A percentile compares a stretch with the other conserved stretches of the same genome.
Conservation (phyloP, 2,797 vertebrate genomes). For the Petrocephalus sullivani region DNA sequence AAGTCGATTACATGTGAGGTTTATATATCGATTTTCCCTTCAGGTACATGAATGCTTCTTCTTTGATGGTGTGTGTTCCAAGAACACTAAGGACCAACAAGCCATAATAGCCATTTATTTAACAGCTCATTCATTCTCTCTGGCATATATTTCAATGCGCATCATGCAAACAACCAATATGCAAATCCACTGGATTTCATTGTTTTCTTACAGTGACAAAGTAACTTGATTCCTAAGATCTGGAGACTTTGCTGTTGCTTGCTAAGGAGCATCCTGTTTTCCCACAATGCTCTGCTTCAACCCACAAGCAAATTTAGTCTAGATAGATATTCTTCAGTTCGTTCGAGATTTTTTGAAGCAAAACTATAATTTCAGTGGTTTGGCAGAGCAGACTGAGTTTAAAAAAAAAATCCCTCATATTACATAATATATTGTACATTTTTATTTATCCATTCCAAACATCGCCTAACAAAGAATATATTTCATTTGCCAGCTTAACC, state of each 20-base stretch:
- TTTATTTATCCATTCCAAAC: not conserved
- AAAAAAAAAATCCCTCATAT: not conserved
- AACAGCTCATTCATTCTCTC: not conserved
- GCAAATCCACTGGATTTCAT: not conserved
- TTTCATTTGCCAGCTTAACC: not conserved
- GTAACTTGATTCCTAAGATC: not conserved
- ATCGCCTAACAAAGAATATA: not conserved
- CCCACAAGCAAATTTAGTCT: constrained; percentile 32
- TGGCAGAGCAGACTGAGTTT: not conserved
- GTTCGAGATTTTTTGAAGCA: constrained; percentile 2
- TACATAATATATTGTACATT: not conserved
- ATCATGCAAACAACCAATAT: not conserved
- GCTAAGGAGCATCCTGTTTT: not conserved
- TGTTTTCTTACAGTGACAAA: not conserved
- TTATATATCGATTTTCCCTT: not conserved
- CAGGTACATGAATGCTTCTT: not conserved
- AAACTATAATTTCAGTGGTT: not conserved
- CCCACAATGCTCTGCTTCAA: not conserved
- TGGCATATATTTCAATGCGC: not conserved
- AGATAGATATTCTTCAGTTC: not conserved
- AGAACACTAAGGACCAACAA: not conserved
- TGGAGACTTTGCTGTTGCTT: not conserved
- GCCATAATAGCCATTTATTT: not conserved
- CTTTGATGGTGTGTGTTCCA: not conserved
- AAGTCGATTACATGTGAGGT: not conserved